Conservation (phyloP, 2,113 vertebrate genomes). For the Halcyon senegalensis region DNA sequence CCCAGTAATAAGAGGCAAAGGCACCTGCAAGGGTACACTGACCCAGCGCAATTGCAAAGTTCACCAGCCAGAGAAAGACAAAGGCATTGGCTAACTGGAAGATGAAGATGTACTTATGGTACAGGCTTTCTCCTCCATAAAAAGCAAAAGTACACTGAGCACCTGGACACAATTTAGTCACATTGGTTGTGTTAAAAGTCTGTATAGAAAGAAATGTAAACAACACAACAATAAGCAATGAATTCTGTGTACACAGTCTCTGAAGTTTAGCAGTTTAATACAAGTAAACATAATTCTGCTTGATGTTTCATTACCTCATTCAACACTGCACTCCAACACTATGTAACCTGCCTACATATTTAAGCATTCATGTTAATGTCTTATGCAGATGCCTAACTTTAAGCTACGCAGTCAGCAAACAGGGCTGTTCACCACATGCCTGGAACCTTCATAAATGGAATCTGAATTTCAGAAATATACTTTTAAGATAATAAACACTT, state of each 20-base stretch:
- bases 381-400: not conserved
- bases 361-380: not conserved
- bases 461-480: not conserved
- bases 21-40: conserved; percentile 95
- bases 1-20: conserved; percentile 97
- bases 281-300: not conserved
- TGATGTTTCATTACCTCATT: not conserved
- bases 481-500: not conserved
- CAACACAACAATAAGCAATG: not conserved
- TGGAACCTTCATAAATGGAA: not conserved
- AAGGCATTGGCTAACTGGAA: conserved; percentile 92
- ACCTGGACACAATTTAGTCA: conserved; percentile 84
- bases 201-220: conserved; percentile 68
- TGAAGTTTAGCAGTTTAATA: not conserved
- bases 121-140: conserved; percentile 89
- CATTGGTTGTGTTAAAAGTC: conserved; percentile 86
- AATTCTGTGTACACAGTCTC: not conserved
- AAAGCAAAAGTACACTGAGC: conserved; percentile 91
- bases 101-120: conserved; percentile 86
- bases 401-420: not conserved
- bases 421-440: not conserved
- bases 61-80: conserved; percentile 93
- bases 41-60: conserved; percentile 92
- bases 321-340: not conserved
- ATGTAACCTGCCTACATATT: not conserved